Base-by-base conservation (phyloP, 2,797 vertebrate genomes). In the Chromobotia macracanthus region DNA sequence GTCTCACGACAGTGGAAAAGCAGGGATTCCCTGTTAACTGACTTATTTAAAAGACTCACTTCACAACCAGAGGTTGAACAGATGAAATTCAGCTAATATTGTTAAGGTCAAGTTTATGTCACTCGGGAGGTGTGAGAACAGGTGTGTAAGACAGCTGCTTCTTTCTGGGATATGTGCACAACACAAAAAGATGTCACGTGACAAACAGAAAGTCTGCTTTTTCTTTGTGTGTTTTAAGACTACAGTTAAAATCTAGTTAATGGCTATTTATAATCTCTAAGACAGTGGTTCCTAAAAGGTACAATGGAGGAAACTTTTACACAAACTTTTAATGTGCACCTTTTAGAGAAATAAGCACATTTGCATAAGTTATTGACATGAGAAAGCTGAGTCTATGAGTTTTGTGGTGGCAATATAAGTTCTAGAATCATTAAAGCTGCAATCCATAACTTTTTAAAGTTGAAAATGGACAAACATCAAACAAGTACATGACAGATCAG, bases 81-180 rank as follows among this genome's bases (percentile, higher is more conserved):
- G 88, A 86, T 89, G 88, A 87, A 77, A 41, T 21, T 68, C n/a
- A 0, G 35, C 83, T 81, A 79, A 77, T 10, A 69, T 82, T 85
- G 84, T 80, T 84, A 74, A 80, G 81, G 31, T 70, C 25, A 66
- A 25, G 15, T 23, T 80, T 84, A 82, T 81, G 67, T 65, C 72
- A 18, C 10, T 69, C 79, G 75, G 85, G 83, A 76, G 38, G 48
- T 67, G 21, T 75, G n/a, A 58, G 69, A 82, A 89, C 88, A 91
- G 84, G 89, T 87, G 85, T 77, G 64, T 46, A 80, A 77, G 84
- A 67, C 44, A 48, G 67, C 35, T 3, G 28, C 44, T 50, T 63
- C n/a, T 79, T 85, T 81, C 81, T 73, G 75, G 25, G 80, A 84
- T 63, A 77, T 61, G 12, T 12, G 23, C 58, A 46, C 23, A 28